Base-by-base conservation (phyloP, 1,140 invertebrate genomes). In the Drosophila rufa region DNA sequence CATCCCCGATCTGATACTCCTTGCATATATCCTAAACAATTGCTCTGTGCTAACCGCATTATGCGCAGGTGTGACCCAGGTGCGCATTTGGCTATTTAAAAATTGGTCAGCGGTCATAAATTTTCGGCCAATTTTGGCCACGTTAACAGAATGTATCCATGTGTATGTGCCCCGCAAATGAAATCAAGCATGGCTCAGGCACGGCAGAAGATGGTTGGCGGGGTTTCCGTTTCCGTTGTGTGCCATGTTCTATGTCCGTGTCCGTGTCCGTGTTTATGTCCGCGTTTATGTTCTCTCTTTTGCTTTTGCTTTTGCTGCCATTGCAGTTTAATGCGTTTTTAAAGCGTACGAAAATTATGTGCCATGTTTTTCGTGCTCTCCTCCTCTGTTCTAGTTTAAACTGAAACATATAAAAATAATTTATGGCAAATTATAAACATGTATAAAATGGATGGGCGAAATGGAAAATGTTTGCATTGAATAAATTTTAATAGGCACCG, bases 41-140 rank as follows among this genome's bases (percentile, higher is more conserved):
- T 70, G 50, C 48, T 38, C 42, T 17, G 42, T 65, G 53, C 51
- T 82, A 50, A 87, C 84, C 84, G 68, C 84, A 87, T 89, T 89
- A 87, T 87, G 84, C 84, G 84, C 84, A 87, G 84, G 85, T 87
- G 84, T 87, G 84, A 77, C 84, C 61, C 84, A 89, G 84, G 84
- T 89, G 84, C 84, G 77, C 84, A 46, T 64, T 82, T 71, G 84
- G 84, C 84, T 87, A 87, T 87, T 87, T 89, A 80, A 89, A 87
- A 86, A 89, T 69, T 87, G 84, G 84, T 89, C 80, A 78, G 84
- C 68, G 80, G 57, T 80, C 80, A 89, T 87, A 87, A 87, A 87
- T 87, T 87, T 75, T 11, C 30, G 43, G 50, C 48, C 77, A 69
- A 47, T 51, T 47, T 60, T 27, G 65, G 45, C 45, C 65, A 53